These are phyloP conservation scores for Sinotaia quadrata DNA, from an alignment of 2,888 invertebrate genomes.

Conservation along the genomic window DNA sequence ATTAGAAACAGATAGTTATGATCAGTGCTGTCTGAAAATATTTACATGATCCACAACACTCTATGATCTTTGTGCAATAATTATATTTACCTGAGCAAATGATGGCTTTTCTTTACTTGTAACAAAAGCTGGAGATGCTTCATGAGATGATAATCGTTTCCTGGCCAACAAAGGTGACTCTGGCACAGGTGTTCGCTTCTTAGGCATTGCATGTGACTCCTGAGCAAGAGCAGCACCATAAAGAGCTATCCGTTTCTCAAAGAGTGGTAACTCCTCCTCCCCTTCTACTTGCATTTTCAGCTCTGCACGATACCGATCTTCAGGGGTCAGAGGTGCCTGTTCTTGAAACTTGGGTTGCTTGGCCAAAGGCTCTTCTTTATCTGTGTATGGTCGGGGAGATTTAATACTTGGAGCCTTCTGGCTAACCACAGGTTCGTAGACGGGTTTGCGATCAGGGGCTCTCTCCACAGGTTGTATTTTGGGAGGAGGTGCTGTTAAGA, in stretches of 20 bases:
- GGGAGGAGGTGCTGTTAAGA: slow-evolving; percentile 11
- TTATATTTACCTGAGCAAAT: slow-evolving; percentile 24
- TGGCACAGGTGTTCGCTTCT: slow-evolving; percentile 14
- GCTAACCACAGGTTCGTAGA: slow-evolving; percentile 53
- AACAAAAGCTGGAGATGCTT: slow-evolving; percentile 32
- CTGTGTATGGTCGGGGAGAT: slow-evolving; percentile 41
- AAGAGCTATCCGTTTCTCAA: slow-evolving; percentile 56
- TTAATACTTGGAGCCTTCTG: slow-evolving; percentile 46
- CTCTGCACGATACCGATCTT: slow-evolving; percentile 50
- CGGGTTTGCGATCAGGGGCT: slow-evolving; percentile 52
- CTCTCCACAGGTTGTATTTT: slow-evolving; percentile 21
- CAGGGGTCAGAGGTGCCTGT: slow-evolving; percentile 27
- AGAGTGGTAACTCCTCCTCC: slow-evolving; percentile 48
- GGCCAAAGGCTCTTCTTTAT: slow-evolving; percentile 46
- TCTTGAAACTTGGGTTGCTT: slow-evolving; percentile 57
- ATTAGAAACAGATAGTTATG: too few species aligned
- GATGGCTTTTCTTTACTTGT: slow-evolving; percentile 38
- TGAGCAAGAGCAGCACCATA: slow-evolving; percentile 39
- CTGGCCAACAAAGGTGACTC: slow-evolving; percentile 23
- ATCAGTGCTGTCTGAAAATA: background rate
- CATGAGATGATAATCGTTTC: slow-evolving; percentile 23
- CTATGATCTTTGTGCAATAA: background rate
- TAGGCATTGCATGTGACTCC: slow-evolving; percentile 34
- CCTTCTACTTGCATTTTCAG: slow-evolving; percentile 54
- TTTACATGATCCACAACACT: background rate